phyloP scores from a whole-genome alignment of 2,113 vertebrate species.

The Scomber scombrus region DNA sequence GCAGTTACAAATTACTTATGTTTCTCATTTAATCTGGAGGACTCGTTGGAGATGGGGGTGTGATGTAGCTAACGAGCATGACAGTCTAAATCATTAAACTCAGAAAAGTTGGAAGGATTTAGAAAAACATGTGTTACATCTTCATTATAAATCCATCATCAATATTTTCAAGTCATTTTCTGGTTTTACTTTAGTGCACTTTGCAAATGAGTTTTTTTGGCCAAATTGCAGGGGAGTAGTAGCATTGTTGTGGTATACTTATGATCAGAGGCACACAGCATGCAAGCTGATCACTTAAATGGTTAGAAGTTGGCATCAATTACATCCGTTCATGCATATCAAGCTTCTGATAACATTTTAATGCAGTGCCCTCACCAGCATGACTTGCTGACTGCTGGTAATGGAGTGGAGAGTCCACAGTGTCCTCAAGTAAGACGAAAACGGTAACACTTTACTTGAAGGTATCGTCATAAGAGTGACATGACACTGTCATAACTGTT shows the following conservation, averaged over 20 bases:
- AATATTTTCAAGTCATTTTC: background rate
- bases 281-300: slow-evolving; percentile 8
- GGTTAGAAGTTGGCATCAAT: slow-evolving; percentile 21
- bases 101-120: background rate
- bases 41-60: too few species aligned
- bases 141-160: background rate
- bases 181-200: background rate
- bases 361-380: background rate
- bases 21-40: too few species aligned
- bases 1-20: too few species aligned
- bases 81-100: too few species aligned
- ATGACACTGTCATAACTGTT: too few species aligned
- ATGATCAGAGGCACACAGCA: background rate
- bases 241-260: background rate
- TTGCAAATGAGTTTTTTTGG: too few species aligned
- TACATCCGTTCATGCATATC: slow-evolving; percentile 13
- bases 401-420: background rate
- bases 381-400: background rate
- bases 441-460: too few species aligned
- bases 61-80: too few species aligned
- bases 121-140: background rate
- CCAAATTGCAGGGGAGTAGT: background rate
- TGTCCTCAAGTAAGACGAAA: slow-evolving; percentile 3
- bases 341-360: slow-evolving; percentile 1
- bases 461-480: too few species aligned